Evolutionary conservation across 2,888 invertebrate genomes (phyloP).

Genomic region (Magallana nippona): DNA sequence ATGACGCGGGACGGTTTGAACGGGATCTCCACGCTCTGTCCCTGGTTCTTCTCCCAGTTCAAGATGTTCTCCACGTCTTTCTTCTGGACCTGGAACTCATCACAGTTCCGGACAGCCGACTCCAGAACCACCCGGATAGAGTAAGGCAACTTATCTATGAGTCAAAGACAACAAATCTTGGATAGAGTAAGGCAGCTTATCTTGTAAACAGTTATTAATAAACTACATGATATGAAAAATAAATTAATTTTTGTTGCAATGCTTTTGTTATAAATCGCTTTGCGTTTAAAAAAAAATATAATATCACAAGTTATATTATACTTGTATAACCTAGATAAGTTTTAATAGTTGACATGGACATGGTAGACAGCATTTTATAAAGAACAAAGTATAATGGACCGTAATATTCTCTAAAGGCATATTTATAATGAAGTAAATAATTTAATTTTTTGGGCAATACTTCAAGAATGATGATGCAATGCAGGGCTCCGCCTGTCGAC

Average conservation of each 20-base stretch:
- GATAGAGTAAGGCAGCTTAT: conserved; percentile 74
- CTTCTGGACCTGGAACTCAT: conserved; percentile 90
- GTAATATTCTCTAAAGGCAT: too few relatives aligned
- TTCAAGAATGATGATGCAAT: background rate
- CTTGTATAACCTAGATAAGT: too few relatives aligned
- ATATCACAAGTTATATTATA: too few relatives aligned
- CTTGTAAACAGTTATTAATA: background rate
- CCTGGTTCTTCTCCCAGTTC: conserved; percentile 91
- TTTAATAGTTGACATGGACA: too few relatives aligned
- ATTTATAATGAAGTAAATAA: too few relatives aligned
- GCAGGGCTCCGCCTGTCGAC: background rate
- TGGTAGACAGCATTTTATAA: too few relatives aligned
- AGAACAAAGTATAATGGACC: too few relatives aligned
- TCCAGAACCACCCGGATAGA: conserved; percentile 95
- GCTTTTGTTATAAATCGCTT: too few relatives aligned
- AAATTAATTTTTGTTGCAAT: too few relatives aligned
- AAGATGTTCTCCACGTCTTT: conserved; percentile 93
- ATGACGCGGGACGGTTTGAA: conserved; percentile 98
- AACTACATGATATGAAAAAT: too few relatives aligned
- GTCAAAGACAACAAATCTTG: conserved; percentile 9
- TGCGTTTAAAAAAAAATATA: too few relatives aligned
- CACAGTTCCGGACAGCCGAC: conserved; percentile 97
- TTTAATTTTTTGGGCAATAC: too few relatives aligned
- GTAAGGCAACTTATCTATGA: conserved; percentile 87
- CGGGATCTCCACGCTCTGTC: conserved; percentile 91